Evolutionary conservation across 2,888 invertebrate species (phyloP), one percentile per base, ranked within the genome.

Genomic region (Drosophila kambysellisi): DNA sequence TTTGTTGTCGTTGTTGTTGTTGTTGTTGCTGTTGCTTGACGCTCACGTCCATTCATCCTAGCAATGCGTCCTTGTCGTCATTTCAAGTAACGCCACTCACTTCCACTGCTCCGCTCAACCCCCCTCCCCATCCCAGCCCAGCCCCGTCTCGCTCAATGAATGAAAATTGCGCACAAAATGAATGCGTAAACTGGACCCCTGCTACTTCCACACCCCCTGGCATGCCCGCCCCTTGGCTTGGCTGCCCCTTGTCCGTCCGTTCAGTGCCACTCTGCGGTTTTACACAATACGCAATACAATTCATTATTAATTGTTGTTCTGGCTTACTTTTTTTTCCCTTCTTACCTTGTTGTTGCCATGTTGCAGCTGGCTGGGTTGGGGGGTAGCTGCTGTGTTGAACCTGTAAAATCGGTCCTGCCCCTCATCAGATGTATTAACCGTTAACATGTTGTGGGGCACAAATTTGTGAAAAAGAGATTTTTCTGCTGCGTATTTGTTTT

Each of bases 221-320:
- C 17, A 37, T 17, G 37, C 20, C 30, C 20, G 9, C 43, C 2
- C 15, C 2, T 25, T n/a, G n/a, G n/a, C 25, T 25, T 25, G 2
- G 8, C 20, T n/a, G 30, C 17, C 29, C 51, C 37, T 41, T 39
- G 35, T 39, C 48, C 41, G 25, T 2, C 25, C 20, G 25, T 25
- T 46, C 20, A 25, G 25, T 25, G 53, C 43, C 72, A 61, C 71
- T 78, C 60, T 79, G 85, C 64, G 88, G 87, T 80, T 83, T 76
- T 71, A 70, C 87, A 85, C 89, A 89, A 87, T 85, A 81, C 87
- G 83, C 85, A 82, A 87, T 82, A 83, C 87, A 86, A 88, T 90
- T 88, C 89, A 90, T 90, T 90, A 89, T 90, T 90, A 90, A 89
- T 90, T 90, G 85, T 82, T 87, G 81, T 88, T 78, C 76, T 78